Evolutionary conservation across 2,797 vertebrate species (phyloP).

Genomic region (Nannoperca australis): DNA sequence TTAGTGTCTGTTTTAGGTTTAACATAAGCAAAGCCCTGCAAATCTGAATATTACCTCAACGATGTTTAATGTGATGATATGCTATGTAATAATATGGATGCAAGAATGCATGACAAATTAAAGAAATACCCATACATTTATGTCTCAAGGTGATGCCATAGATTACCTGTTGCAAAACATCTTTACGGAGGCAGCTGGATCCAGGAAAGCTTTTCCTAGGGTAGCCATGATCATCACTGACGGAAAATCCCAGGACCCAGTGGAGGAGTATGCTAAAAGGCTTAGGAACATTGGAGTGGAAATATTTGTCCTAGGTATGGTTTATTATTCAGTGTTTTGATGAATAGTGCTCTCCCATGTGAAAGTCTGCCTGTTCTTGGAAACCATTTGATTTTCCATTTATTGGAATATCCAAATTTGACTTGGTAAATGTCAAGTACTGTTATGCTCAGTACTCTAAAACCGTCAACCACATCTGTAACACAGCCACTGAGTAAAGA

Average conservation of each 20-base stretch:
- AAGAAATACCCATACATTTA: slow-evolving; percentile 22
- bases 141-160: slow-evolving; percentile 93
- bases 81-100: neutral
- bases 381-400: slow-evolving; percentile 70
- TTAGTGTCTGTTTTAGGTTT: neutral
- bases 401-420: slow-evolving; percentile 61
- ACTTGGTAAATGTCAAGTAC: slow-evolving; percentile 47
- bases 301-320: slow-evolving; percentile 95
- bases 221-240: slow-evolving; percentile 98
- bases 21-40: neutral
- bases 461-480: slow-evolving; percentile 62
- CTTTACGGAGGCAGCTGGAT: slow-evolving; percentile 92
- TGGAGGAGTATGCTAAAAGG: slow-evolving; percentile 93
- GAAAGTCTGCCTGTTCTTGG: slow-evolving; percentile 69
- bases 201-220: slow-evolving; percentile 95
- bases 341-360: slow-evolving; percentile 63
- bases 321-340: slow-evolving; percentile 74
- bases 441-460: slow-evolving; percentile 29
- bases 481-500: slow-evolving; percentile 45
- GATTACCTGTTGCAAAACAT: slow-evolving; percentile 93
- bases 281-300: slow-evolving; percentile 96
- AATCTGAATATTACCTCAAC: neutral
- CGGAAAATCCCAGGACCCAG: slow-evolving; percentile 98
- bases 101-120: neutral
- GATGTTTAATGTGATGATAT: neutral